A percentile compares a stretch with the other conserved stretches of the same genome.
Conservation (phyloP, 2,113 vertebrate species). For the Neomonachus schauinslandi region DNA sequence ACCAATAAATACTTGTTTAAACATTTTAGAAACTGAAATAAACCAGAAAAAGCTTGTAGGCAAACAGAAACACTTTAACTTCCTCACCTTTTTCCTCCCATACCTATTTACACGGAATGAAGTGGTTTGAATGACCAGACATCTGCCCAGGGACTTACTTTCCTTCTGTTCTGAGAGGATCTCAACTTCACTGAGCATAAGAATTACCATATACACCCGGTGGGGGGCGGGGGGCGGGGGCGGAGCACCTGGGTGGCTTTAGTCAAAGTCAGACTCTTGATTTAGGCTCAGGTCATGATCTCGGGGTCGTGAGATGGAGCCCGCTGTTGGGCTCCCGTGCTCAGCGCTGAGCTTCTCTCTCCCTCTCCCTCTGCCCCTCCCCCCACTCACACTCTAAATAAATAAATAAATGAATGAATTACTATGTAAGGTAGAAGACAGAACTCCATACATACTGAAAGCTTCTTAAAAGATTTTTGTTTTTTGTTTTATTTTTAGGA, state of each 20-base stretch:
- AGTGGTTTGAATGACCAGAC: background rate
- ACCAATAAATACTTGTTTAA: conserved; percentile 3
- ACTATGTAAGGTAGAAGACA: background rate
- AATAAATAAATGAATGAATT: background rate
- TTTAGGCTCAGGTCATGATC: background rate
- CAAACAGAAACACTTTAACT: background rate
- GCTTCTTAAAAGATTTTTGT: background rate
- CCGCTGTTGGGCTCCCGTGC: background rate
- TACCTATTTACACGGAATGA: background rate
- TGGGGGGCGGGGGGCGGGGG: background rate
- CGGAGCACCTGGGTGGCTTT: background rate
- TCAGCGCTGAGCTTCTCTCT: background rate
- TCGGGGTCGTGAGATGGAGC: background rate
- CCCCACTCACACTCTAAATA: background rate
- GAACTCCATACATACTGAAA: background rate
- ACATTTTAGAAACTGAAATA: background rate
- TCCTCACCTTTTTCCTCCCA: background rate
- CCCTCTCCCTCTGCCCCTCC: background rate
- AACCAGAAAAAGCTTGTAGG: background rate
- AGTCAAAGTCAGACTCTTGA: background rate
- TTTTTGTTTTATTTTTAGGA: background rate
- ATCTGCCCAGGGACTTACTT: background rate
- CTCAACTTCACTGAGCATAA: background rate
- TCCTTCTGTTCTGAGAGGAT: background rate
- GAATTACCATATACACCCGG: background rate